Evolutionary conservation across 2,888 invertebrate genomes (phyloP).

Genomic region (Anarsia innoxiella): DNA sequence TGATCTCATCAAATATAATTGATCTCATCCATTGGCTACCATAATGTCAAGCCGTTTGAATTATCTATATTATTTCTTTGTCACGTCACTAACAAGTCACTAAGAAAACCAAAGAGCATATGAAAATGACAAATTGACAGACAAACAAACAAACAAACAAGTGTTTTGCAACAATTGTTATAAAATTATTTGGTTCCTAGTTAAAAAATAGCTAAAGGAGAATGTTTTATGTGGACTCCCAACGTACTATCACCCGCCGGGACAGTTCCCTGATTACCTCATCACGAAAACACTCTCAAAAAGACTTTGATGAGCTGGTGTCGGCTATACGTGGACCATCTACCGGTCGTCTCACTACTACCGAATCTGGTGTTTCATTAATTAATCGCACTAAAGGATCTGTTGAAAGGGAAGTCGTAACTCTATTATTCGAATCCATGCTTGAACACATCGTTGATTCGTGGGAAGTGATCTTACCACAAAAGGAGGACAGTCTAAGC

Average conservation of each 20-base stretch:
- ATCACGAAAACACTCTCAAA: background rate
- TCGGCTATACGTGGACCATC: slow-evolving; percentile 28
- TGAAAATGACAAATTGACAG: too few species aligned
- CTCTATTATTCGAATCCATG: slow-evolving; percentile 58
- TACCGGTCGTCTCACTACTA: slow-evolving; percentile 26
- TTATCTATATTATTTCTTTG: too few species aligned
- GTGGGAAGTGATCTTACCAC: slow-evolving; percentile 38
- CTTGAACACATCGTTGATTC: slow-evolving; percentile 48
- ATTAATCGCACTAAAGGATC: slow-evolving; percentile 33
- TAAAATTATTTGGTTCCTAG: too few species aligned
- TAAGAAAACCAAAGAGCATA: too few species aligned
- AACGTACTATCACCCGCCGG: slow-evolving; percentile 50
- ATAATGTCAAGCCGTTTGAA: too few species aligned
- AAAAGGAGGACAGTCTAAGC: too few species aligned
- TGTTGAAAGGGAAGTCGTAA: slow-evolving; percentile 48
- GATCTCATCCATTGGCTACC: too few species aligned
- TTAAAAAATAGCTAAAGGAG: too few species aligned
- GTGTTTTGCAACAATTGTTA: too few species aligned
- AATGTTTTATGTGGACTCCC: slow-evolving; percentile 59
- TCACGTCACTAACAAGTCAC: too few species aligned
- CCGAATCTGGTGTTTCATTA: slow-evolving; percentile 30
- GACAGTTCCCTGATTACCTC: slow-evolving; percentile 48
- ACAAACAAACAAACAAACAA: too few species aligned
- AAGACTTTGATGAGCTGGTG: slow-evolving; percentile 25
- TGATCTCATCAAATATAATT: too few species aligned